Evolutionary conservation across 2,888 invertebrate genomes (phyloP), one percentile per base, ranked within the genome.

Genomic region (Luperina testacea): DNA sequence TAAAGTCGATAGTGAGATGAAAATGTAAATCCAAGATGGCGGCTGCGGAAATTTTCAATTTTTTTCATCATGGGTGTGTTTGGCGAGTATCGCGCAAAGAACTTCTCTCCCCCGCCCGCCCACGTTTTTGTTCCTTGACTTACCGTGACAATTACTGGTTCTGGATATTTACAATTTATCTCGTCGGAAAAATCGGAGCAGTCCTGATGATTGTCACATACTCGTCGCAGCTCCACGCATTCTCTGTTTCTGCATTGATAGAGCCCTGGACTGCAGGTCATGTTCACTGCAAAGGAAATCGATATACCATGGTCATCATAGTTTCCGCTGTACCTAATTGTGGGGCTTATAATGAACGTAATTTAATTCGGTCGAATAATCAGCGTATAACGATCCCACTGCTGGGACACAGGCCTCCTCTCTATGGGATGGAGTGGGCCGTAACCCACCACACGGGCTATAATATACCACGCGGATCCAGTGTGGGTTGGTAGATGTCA

Each of bases 121-220:
- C 45, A 45, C 45, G 9, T 45, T 45, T 45, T 32, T 32, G 32
- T 5, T 15, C 9, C 51, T 32, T 15, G 6, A 78, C 90, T 82
- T 32, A 94, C 94, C 84, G 83, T 76, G 0, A 84, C 80, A 1
- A 90, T 11, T 57, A 24, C 53, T 5, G 87, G 81, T 0, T 4
- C 57, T 11, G 90, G 80, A 24, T 91, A 89, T 4, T 91, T 92
- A 63, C 95, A 97, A 80, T 97, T 97, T 1, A 94, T 92, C 93
- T 98, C 98, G 89, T 98, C 98, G 0, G 98, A 98, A 20, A 95
- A 96, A 93, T 99, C 99, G 0, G 92, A 88, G 91, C 99, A 99
- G 94, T 99, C 99, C 68, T 95, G 94, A n/a, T 97, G 96, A 0
- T 97, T 97, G 92, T 99, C 98, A 92, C 99, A 99, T 68, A 98